Evolutionary conservation across 2,797 vertebrate genomes (phyloP).

Genomic region (Leptatherina wallacei): DNA sequence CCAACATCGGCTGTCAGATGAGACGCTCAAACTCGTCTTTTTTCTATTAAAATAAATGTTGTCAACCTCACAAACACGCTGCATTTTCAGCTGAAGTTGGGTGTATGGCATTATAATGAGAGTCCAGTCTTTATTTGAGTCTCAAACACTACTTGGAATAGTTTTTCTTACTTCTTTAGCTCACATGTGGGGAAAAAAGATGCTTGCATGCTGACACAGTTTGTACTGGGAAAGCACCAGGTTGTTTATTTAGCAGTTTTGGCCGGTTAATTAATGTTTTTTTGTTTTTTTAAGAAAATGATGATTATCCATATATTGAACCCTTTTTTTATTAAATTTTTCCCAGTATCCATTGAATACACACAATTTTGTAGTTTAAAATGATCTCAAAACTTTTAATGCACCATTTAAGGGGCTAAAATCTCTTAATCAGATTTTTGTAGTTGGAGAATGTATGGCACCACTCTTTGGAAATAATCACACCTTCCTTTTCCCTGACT

Average conservation of each 20-base stretch:
- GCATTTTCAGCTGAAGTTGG: too few species aligned
- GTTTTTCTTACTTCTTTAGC: too few species aligned
- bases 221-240: too few species aligned
- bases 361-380: neutral
- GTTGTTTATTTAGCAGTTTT: too few species aligned
- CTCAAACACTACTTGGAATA: too few species aligned
- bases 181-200: too few species aligned
- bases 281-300: neutral
- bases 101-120: too few species aligned
- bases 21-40: neutral
- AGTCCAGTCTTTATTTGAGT: too few species aligned
- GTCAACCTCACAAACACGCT: too few species aligned
- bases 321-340: neutral
- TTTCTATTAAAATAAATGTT: neutral
- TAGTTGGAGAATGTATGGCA: neutral
- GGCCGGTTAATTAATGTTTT: neutral
- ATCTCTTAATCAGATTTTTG: neutral
- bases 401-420: neutral
- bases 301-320: neutral
- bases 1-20: neutral
- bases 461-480: neutral
- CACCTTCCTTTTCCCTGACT: neutral
- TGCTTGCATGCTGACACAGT: too few species aligned
- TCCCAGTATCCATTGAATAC: neutral
- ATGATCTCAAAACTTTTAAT: neutral